Evolutionary conservation across 2,113 vertebrate species (phyloP).

Genomic region (Chaenogobius annularis): DNA sequence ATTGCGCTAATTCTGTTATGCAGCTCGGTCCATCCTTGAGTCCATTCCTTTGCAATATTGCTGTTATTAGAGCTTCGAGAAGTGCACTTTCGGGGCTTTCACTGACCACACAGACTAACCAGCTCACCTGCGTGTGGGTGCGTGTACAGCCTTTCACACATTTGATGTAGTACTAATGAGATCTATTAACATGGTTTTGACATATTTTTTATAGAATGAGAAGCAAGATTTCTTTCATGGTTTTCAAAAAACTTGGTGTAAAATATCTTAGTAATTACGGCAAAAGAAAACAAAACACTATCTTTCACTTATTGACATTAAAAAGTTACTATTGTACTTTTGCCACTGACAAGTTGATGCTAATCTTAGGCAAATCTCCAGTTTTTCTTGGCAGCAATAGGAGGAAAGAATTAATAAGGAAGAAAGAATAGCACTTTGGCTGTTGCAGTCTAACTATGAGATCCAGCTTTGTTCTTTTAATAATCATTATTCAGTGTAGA

Average conservation of each 20-base stretch:
- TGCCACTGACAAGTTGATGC: neutral
- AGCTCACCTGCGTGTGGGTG: neutral
- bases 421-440: neutral
- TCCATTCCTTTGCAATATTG: neutral
- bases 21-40: too few species aligned
- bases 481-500: neutral
- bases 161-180: slow-evolving; percentile 19
- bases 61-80: neutral
- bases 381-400: neutral
- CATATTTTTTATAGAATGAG: slow-evolving; percentile 15
- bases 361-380: neutral
- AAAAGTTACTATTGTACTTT: neutral
- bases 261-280: slow-evolving; percentile 12
- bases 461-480: neutral
- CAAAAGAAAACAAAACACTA: neutral
- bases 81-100: neutral
- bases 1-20: neutral
- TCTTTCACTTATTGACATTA: too few species aligned
- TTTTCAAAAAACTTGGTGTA: neutral
- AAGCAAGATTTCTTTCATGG: slow-evolving; percentile 14
- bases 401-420: neutral
- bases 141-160: neutral
- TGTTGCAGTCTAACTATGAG: neutral
- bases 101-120: neutral
- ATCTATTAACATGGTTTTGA: slow-evolving; percentile 18